Conservation (phyloP, 64 coral and sea anemone genomes). For the Montipora cactus region DNA sequence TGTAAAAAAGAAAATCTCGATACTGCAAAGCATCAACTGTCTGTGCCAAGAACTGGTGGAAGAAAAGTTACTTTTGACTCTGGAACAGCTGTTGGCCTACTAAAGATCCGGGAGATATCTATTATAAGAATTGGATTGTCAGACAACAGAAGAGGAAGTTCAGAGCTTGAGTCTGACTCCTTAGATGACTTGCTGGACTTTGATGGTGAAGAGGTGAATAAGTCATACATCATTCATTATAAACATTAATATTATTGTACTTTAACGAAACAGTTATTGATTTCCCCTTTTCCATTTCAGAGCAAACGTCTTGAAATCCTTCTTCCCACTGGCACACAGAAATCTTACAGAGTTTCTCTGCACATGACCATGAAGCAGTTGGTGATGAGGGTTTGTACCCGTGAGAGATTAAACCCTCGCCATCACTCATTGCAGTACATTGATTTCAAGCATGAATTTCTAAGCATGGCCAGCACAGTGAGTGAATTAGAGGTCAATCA, state of each 20-base stretch:
- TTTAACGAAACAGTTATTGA: too few relatives aligned
- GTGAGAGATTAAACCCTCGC: constrained; percentile 75
- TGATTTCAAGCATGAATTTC: constrained; percentile 86
- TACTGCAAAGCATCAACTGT: constrained; percentile 70
- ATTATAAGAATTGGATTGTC: constrained; percentile 55
- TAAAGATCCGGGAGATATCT: constrained; percentile 84
- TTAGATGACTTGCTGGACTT: constrained; percentile 32
- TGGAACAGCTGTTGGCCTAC: constrained; percentile 78
- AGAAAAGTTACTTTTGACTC: constrained; percentile 75
- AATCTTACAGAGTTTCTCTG: constrained; percentile 62
- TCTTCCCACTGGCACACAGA: constrained; percentile 69
- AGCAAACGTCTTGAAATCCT: constrained; percentile 72
- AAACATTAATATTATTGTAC: too few relatives aligned
- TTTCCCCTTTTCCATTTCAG: constrained; percentile 13
- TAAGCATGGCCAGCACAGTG: constrained; percentile 64
- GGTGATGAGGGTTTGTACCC: constrained; percentile 62
- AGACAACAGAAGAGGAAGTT: constrained; percentile 28
- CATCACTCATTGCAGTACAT: constrained; percentile 80
- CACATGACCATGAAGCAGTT: constrained; percentile 78
- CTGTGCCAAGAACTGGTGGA: constrained; percentile 71
- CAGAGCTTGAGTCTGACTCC: constrained; percentile 11
- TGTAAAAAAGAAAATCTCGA: constrained; percentile 81
- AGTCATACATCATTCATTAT: too few relatives aligned
- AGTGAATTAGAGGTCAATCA: constrained; percentile 63
- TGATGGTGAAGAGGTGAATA: constrained; percentile 52